These are phyloP conservation scores for Sinotaia quadrata DNA, from an alignment of 2,888 invertebrate genomes.

Conservation along the genomic window DNA sequence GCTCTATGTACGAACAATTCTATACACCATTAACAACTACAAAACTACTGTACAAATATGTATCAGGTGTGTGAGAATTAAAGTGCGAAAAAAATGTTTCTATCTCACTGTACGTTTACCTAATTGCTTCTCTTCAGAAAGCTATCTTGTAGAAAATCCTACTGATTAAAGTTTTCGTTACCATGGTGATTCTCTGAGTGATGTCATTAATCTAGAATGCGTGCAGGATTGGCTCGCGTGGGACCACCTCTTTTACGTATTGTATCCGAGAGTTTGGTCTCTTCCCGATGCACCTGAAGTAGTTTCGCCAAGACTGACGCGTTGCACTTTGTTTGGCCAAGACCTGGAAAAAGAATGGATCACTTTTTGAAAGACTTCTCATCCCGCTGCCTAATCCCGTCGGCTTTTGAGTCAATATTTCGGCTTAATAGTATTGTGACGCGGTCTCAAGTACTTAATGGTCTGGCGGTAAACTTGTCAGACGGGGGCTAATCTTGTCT, in stretches of 20 bases:
- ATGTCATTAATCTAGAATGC: too few relatives aligned
- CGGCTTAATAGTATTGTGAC: not conserved
- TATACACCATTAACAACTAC: too few relatives aligned
- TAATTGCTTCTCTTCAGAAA: too few relatives aligned
- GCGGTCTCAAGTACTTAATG: conserved; percentile 47
- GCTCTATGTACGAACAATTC: too few relatives aligned
- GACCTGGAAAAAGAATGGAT: conserved; percentile 17
- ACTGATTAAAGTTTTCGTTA: too few relatives aligned
- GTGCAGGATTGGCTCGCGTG: not conserved
- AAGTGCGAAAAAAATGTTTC: too few relatives aligned
- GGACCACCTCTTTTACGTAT: not conserved
- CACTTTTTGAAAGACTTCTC: conserved; percentile 1
- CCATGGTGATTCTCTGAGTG: too few relatives aligned
- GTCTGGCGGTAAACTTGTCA: conserved; percentile 57
- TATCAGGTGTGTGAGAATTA: too few relatives aligned
- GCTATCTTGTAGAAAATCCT: too few relatives aligned
- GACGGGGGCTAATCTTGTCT: conserved; percentile 33
- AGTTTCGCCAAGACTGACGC: not conserved
- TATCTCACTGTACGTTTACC: too few relatives aligned
- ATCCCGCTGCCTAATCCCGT: conserved; percentile 26
- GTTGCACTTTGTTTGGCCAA: conserved; percentile 7
- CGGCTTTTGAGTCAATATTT: conserved; percentile 28
- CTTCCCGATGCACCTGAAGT: conserved; percentile 20
- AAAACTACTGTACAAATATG: too few relatives aligned
- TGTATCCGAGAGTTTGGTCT: not conserved